Conservation (phyloP, 2,113 vertebrate species). For the Silurus asotus region DNA sequence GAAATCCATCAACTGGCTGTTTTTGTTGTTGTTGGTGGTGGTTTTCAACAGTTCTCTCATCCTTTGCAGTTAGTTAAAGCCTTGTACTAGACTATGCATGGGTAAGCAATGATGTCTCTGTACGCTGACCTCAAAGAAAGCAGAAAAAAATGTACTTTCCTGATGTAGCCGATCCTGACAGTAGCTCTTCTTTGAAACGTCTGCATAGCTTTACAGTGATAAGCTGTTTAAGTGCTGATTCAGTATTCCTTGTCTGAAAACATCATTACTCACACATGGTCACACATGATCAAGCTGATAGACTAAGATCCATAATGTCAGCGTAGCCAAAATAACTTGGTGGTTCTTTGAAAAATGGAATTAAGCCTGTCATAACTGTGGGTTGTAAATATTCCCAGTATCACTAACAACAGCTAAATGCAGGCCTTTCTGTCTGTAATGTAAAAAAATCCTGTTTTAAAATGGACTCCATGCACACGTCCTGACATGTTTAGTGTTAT, state of each 20-base stretch:
- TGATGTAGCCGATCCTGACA: constrained; percentile 8
- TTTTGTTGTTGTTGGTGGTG: background rate
- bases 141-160: background rate
- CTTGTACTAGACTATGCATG: constrained; percentile 17
- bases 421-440: background rate
- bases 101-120: background rate
- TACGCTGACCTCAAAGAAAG: background rate
- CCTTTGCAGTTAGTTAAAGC: background rate
- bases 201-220: background rate
- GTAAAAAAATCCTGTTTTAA: background rate
- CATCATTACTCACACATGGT: constrained; percentile 7
- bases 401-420: background rate
- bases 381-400: background rate
- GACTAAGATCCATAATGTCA: background rate
- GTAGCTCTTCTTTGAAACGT: background rate
- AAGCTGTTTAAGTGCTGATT: constrained; percentile 6
- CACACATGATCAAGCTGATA: constrained; percentile 1
- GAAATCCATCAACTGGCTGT: constrained; percentile 8
- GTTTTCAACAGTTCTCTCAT: background rate
- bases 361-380: background rate
- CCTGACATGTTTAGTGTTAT: constrained; percentile 21
- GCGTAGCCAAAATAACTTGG: background rate
- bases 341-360: background rate
- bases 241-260: background rate
- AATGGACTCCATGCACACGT: background rate